Percentiles rank a stretch among this genome's conserved stretches.
phyloP scores from a whole-genome alignment of 2,113 vertebrate genomes.

The Lota lota region DNA sequence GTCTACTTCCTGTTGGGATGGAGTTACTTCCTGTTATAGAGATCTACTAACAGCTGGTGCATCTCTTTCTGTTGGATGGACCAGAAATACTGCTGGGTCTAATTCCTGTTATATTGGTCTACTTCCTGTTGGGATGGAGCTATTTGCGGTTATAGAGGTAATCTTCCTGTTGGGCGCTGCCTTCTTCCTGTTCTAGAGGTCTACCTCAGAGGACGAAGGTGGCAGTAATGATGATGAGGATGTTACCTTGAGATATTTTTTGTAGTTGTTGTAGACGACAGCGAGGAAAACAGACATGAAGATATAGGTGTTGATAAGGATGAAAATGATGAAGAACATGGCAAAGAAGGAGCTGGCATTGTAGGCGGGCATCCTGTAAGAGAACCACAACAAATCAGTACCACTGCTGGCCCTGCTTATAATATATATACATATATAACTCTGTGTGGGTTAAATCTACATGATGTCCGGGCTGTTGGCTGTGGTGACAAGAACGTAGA shows the following conservation, averaged over 20 bases:
- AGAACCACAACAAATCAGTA: conserved; percentile 6
- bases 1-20: no score
- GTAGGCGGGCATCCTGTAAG: conserved; percentile 90
- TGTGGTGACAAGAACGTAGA: conserved; percentile 91
- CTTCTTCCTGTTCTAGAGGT: no score
- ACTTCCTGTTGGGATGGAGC: no score
- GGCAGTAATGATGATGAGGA: no score
- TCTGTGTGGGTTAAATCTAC: conserved; percentile 63
- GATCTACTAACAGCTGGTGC: conserved; percentile 66
- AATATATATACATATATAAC: background rate
- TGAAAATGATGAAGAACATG: conserved; percentile 87
- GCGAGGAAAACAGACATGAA: conserved; percentile 97
- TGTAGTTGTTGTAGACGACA: conserved; percentile 95
- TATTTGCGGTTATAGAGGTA: no score
- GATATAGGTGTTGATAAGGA: conserved; percentile 91
- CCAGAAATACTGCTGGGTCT: no score
- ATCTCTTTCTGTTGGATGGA: conserved; percentile 82
- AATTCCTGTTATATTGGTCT: no score
- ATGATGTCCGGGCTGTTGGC: conserved; percentile 93
- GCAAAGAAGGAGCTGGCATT: conserved; percentile 80
- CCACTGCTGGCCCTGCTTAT: background rate
- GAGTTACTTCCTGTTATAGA: no score
- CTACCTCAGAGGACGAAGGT: no score
- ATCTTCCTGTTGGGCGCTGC: no score
- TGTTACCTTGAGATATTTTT: conserved; percentile 88